Percentiles rank a stretch among this genome's conserved stretches.
Conservation (phyloP, 1,140 invertebrate species). For the Atta colombica region DNA sequence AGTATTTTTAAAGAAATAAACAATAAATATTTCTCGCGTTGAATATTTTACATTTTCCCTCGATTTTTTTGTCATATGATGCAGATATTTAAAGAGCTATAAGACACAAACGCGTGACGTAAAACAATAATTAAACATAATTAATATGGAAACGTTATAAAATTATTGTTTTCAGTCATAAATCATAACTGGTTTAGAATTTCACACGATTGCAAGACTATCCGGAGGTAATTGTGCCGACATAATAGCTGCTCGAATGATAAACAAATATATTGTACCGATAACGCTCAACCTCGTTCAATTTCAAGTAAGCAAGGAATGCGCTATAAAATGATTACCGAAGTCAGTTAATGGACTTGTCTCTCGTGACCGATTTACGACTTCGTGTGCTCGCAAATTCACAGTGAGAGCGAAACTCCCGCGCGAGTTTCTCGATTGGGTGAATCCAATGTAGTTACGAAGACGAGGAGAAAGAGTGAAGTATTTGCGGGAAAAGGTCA, state of each 20-base stretch:
- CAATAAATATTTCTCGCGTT: background rate
- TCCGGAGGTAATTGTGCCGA: background rate
- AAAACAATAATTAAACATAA: background rate
- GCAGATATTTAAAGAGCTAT: background rate
- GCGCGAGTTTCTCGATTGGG: constrained; percentile 15
- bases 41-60: background rate
- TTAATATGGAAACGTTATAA: background rate
- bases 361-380: constrained; percentile 46
- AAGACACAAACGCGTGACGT: background rate
- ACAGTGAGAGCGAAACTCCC: constrained; percentile 19
- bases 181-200: background rate
- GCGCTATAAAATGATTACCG: constrained; percentile 41
- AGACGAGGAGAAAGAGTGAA: background rate
- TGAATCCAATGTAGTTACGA: background rate
- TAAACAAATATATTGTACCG: constrained; percentile 25
- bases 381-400: constrained; percentile 34
- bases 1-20: background rate
- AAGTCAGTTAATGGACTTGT: constrained; percentile 38
- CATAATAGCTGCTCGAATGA: constrained; percentile 14
- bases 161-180: background rate
- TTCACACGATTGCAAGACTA: constrained; percentile 10
- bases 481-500: background rate
- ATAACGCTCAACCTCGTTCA: background rate
- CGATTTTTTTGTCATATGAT: background rate
- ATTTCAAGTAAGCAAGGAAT: constrained; percentile 18